A percentile compares a stretch with the other conserved stretches of the same genome.
These are phyloP conservation scores for Muschampia plurimacula DNA, from an alignment of 2,888 invertebrate genomes.

Conservation along the genomic window DNA sequence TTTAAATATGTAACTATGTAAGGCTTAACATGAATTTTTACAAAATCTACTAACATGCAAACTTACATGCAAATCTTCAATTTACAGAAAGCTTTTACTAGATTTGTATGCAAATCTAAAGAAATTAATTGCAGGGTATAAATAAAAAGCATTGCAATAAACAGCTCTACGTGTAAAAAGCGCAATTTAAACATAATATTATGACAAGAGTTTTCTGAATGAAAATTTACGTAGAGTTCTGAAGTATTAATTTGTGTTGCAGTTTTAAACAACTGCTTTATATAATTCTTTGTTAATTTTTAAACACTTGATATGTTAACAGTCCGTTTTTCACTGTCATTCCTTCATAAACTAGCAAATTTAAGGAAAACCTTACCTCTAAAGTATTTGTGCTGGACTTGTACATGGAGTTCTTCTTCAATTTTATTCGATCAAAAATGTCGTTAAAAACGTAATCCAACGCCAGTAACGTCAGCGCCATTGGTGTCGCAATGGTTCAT, in stretches of 20 bases:
- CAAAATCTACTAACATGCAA: slow-evolving; percentile 19
- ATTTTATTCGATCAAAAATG: too few relatives aligned
- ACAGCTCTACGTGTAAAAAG: not conserved
- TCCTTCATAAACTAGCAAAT: too few relatives aligned
- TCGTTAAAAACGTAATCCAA: too few relatives aligned
- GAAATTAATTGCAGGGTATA: slow-evolving; percentile 15
- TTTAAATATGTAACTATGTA: too few relatives aligned
- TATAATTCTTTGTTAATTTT: too few relatives aligned
- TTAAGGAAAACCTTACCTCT: too few relatives aligned
- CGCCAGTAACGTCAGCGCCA: too few relatives aligned
- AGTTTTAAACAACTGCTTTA: not conserved
- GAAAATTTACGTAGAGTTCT: not conserved
- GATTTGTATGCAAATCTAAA: slow-evolving; percentile 12
- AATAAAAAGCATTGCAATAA: slow-evolving; percentile 4
- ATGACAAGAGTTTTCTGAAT: not conserved
- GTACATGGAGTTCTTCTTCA: too few relatives aligned
- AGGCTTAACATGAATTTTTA: not conserved
- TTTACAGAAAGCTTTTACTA: slow-evolving; percentile 21
- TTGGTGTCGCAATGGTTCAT: too few relatives aligned
- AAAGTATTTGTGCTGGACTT: too few relatives aligned
- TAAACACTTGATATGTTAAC: too few relatives aligned
- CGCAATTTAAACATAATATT: not conserved
- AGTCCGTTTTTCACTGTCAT: too few relatives aligned
- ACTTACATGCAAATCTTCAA: slow-evolving; percentile 25
- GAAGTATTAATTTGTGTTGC: not conserved